A percentile compares a stretch with the other conserved stretches of the same genome.
Conservation (phyloP, 2,113 vertebrate genomes). For the Lucifuga dentata region DNA sequence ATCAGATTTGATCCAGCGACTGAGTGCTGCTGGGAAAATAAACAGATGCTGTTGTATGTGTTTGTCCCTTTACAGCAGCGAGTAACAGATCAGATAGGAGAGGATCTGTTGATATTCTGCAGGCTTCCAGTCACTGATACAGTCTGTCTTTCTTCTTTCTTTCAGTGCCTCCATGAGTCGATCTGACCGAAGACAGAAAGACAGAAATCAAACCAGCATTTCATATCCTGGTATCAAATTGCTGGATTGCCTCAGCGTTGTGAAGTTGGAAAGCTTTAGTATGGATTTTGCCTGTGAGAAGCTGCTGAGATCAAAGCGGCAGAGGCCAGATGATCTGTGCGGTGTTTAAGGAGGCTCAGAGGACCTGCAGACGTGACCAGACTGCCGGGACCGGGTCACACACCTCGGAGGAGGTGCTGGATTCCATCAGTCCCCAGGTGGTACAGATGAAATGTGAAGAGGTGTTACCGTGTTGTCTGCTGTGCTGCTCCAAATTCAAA, state of each 20-base stretch:
- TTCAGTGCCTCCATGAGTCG: constrained; percentile 36
- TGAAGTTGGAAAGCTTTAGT: constrained; percentile 65
- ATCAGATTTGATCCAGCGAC: too few relatives aligned
- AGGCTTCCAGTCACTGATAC: constrained; percentile 28
- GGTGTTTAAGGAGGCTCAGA: constrained; percentile 56
- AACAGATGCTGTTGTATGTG: constrained; percentile 10
- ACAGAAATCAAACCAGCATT: constrained; percentile 67
- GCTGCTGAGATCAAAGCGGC: constrained; percentile 73
- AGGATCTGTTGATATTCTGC: constrained; percentile 57
- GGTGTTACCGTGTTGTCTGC: background rate
- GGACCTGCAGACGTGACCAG: constrained; percentile 66
- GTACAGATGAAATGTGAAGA: constrained; percentile 32
- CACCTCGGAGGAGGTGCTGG: constrained; percentile 28
- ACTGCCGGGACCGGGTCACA: constrained; percentile 52
- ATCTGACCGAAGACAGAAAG: constrained; percentile 55
- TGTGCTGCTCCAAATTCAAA: constrained; percentile 4
- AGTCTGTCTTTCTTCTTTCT: constrained; percentile 32
- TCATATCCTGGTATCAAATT: constrained; percentile 55
- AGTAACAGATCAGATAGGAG: constrained; percentile 18
- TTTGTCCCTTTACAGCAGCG: constrained; percentile 38
- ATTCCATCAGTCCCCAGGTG: constrained; percentile 37
- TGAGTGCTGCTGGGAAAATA: constrained; percentile 25
- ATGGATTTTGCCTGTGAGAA: constrained; percentile 65
- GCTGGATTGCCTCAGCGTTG: constrained; percentile 52
- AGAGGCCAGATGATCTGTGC: constrained; percentile 61